Base-by-base conservation (phyloP, 2,113 vertebrate species). In the Diphyllodes magnificus region DNA sequence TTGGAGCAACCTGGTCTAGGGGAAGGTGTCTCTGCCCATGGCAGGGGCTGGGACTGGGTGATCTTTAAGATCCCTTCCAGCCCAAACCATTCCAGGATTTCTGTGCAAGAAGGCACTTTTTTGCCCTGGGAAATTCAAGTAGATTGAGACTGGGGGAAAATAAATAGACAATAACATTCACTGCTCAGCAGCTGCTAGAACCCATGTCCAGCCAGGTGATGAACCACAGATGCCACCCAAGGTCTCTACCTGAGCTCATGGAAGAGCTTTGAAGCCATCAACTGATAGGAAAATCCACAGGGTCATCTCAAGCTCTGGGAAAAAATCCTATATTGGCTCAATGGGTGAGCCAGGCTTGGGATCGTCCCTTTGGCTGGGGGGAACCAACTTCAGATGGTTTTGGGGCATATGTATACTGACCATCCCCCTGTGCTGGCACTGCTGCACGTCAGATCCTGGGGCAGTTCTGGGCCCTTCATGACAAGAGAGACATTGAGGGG, bases 341-440 rank as follows among this genome's bases (percentile, higher is more conserved):
- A 1, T 6, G 18, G 39, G 23, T 8, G 86, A 70, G 42, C 10
- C 50, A 39, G 31, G 63, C n/a, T 8, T 37, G 24, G 37, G 54
- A 39, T 60, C 4, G 17, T 2, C 25, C 33, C 33, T 64, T 33
- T 3, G 39, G 9, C 59, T 8, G 14, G 3, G 5, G 7, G 37
- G 31, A 42, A 13, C 21, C 28, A 25, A 44, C 15, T 11, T 9
- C 44, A 53, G 49, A 6, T 11, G 22, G 33, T 37, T 16, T 70
- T 3, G 8, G 65, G 47, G 39, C 0, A 3, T 28, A 56, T 0
- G 2, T 16, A 23, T 28, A 39, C 18, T 28, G 35, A 17, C 3
- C 53, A 49, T 19, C 4, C 30, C 18, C 23, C 37, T 50, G 28
- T 33, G 28, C n/a, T 47, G 64, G 30, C 64, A 49, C 23, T 82